A percentile compares a stretch with the other conserved stretches of the same genome.
These are phyloP conservation scores for Chromobotia macracanthus DNA, from an alignment of 2,797 vertebrate genomes.

Conservation along the genomic window DNA sequence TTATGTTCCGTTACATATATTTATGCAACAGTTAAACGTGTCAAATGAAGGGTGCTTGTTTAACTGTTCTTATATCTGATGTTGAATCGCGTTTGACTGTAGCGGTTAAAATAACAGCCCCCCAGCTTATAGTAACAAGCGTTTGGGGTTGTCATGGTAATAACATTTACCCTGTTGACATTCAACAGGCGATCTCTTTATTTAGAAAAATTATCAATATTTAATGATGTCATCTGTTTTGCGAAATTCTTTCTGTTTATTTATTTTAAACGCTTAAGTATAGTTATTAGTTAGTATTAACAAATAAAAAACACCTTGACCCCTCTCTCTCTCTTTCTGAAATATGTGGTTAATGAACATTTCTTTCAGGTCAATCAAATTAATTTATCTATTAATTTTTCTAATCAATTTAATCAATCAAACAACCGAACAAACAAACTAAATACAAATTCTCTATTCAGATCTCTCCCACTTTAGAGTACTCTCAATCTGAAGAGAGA, in stretches of 20 bases:
- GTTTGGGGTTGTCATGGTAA: conserved; percentile 56
- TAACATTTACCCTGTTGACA: background rate
- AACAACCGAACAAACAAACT: background rate
- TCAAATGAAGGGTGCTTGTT: background rate
- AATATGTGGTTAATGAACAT: no score
- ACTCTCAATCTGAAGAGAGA: conserved; percentile 60
- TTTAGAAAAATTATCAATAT: background rate
- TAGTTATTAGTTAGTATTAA: no score
- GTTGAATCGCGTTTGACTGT: background rate
- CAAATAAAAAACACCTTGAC: no score
- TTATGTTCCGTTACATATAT: background rate
- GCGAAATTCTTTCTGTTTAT: background rate
- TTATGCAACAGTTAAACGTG: background rate
- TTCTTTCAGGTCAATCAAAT: no score
- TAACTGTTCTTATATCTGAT: background rate
- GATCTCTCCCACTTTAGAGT: conserved; percentile 60
- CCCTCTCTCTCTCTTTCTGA: no score
- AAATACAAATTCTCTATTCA: conserved; percentile 39
- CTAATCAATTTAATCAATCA: no score
- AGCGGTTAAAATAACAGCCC: conserved; percentile 11
- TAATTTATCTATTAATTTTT: no score
- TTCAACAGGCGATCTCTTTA: background rate
- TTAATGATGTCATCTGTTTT: background rate
- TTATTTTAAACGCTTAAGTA: background rate
- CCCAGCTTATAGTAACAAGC: conserved; percentile 70